Percentiles rank a stretch among this genome's conserved stretches.
These are phyloP conservation scores for Peromyscus polionotus DNA, from an alignment of 2,113 vertebrate genomes.

Conservation along the genomic window DNA sequence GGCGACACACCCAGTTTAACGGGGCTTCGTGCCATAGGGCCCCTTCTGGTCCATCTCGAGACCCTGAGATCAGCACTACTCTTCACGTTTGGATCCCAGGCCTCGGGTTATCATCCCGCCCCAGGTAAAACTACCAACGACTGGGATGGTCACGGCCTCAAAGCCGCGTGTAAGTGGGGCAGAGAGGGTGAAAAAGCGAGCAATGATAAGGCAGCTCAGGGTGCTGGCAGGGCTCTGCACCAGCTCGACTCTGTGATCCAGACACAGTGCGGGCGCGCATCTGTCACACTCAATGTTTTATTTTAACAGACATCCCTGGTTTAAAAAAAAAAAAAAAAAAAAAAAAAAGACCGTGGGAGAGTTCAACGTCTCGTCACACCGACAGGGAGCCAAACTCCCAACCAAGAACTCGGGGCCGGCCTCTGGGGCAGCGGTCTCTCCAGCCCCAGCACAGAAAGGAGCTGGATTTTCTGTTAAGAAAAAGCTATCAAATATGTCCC, in stretches of 20 bases:
- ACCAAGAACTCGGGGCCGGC: conserved; percentile 41
- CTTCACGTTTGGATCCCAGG: background rate
- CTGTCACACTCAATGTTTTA: conserved; percentile 80
- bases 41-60: background rate
- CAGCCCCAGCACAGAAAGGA: conserved; percentile 67
- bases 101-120: background rate
- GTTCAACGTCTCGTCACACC: conserved; percentile 64
- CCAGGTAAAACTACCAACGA: background rate
- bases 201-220: background rate
- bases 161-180: background rate
- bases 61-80: background rate
- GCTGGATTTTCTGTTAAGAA: conserved; percentile 79
- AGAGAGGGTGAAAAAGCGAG: background rate
- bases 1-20: background rate
- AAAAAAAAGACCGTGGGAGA: background rate
- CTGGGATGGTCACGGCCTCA: background rate
- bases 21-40: background rate
- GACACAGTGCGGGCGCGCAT: background rate
- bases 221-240: background rate
- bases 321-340: conserved; percentile 66
- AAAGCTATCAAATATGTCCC: conserved; percentile 79
- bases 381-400: conserved; percentile 43
- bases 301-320: conserved; percentile 82
- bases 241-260: background rate
- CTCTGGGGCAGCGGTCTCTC: conserved; percentile 67